phyloP scores from a whole-genome alignment of 2,797 vertebrate genomes.

The Sarcoramphus papa region DNA sequence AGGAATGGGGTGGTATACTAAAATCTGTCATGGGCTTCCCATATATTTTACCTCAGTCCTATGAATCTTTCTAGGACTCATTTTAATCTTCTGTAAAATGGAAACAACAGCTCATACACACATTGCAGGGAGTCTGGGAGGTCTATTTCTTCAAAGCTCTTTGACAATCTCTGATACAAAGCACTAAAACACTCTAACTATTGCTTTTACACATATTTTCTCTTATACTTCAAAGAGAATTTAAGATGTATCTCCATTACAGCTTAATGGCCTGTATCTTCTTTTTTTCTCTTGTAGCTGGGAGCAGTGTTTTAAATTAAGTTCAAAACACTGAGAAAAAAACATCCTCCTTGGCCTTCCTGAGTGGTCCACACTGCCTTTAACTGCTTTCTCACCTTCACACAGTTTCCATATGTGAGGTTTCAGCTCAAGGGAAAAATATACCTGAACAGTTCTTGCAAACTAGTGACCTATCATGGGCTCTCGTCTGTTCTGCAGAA shows the following conservation, averaged over 20 bases:
- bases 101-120: not conserved
- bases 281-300: not conserved
- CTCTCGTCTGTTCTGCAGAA: not conserved
- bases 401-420: not conserved
- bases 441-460: not conserved
- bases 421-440: not conserved
- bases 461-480: not conserved
- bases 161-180: not conserved
- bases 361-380: not conserved
- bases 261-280: constrained; percentile 23
- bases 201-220: not conserved
- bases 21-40: not conserved
- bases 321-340: not conserved
- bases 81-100: constrained; percentile 21
- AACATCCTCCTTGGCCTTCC: not conserved
- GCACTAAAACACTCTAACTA: not conserved
- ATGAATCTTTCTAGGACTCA: not conserved
- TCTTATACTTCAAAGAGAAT: constrained; percentile 2
- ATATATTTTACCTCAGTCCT: not conserved
- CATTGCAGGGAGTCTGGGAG: not conserved
- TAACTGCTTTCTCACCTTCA: not conserved
- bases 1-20: not conserved
- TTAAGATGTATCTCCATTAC: constrained; percentile 27
- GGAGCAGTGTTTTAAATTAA: constrained; percentile 31
- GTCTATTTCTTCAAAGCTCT: not conserved